Conservation (phyloP, 2,797 vertebrate species). For the Nannoperca australis region DNA sequence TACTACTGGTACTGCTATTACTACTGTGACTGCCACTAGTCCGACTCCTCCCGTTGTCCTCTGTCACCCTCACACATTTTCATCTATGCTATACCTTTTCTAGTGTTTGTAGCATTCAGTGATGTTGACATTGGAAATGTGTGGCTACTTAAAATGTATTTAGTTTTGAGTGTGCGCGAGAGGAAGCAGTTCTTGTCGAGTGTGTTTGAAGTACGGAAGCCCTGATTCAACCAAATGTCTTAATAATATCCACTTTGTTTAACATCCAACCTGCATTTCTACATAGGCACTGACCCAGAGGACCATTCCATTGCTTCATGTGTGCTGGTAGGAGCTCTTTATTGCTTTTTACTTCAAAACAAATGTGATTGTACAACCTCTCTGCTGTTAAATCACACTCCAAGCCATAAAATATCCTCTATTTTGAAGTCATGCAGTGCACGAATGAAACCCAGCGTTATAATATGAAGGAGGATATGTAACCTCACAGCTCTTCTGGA, state of each 20-base stretch:
- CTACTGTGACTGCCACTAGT: neutral
- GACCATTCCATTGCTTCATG: neutral
- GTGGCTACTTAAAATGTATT: neutral
- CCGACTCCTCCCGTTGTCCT: too few relatives aligned
- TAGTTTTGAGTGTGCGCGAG: neutral
- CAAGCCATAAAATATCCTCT: conserved; percentile 47
- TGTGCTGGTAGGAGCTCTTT: neutral
- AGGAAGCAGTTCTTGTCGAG: neutral
- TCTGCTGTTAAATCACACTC: conserved; percentile 30
- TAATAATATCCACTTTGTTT: conserved; percentile 19
- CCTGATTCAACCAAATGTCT: neutral
- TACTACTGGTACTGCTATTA: neutral
- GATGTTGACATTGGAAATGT: neutral
- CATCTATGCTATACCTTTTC: neutral
- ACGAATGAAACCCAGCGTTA: conserved; percentile 55
- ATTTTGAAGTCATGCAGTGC: conserved; percentile 53
- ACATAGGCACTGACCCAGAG: conserved; percentile 5
- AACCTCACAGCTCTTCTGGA: conserved; percentile 71
- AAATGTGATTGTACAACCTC: conserved; percentile 30
- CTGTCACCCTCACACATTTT: neutral
- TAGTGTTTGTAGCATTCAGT: neutral
- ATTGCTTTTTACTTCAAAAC: conserved; percentile 42
- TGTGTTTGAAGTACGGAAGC: neutral
- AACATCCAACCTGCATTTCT: conserved; percentile 2
- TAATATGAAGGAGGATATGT: conserved; percentile 70